Evolutionary conservation across 2,113 vertebrate genomes (phyloP), one percentile per base, ranked within the genome.

Genomic region (Anser brachyrhynchus): DNA sequence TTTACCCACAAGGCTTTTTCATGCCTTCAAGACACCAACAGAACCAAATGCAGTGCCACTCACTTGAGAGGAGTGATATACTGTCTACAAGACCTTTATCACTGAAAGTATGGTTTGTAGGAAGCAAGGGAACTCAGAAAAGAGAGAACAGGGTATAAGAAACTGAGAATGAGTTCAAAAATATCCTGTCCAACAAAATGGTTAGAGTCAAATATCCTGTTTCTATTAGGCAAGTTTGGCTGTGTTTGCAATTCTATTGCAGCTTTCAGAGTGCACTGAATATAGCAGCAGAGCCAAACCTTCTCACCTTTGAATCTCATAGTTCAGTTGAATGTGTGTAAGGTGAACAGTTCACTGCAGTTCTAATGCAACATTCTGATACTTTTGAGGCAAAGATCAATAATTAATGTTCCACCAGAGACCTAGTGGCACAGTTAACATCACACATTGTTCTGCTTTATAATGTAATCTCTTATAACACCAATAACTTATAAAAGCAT

Each of bases 341-440:
- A 76, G 93, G 94, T 96, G 93, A 97, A 95, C 79, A 95, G 96
- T 96, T 97, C 90, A 82, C 74, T 92, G 76, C 33, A 89, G 73
- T 43, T 96, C 51, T 94, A 82, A 89, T 71, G 79, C 44, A 95
- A 72, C 15, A 64, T 96, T 93, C 71, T 93, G 95, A 85, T 87
- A 57, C 79, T 96, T 96, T 95, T 94, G 84, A 97, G 94, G 95
- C 46, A 61, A 94, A 97, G 89, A 97, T 97, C 96, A 97, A 95
- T 97, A 97, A 97, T 93, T 89, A 89, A 84, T 65, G 92, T 71
- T 97, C 95, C 75, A 76, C 95, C 94, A 84, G 90, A 86, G 92
- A 89, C 80, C 95, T 97, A 96, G 94, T 96, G 86, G 91, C 87
- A 77, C 54, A 88, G 66, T 94, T 97, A 92, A 81, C 84, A 93